Percentiles rank a stretch among this genome's conserved stretches.
Evolutionary conservation across 2,888 invertebrate species (phyloP).

Genomic region (Dioctria linearis): DNA sequence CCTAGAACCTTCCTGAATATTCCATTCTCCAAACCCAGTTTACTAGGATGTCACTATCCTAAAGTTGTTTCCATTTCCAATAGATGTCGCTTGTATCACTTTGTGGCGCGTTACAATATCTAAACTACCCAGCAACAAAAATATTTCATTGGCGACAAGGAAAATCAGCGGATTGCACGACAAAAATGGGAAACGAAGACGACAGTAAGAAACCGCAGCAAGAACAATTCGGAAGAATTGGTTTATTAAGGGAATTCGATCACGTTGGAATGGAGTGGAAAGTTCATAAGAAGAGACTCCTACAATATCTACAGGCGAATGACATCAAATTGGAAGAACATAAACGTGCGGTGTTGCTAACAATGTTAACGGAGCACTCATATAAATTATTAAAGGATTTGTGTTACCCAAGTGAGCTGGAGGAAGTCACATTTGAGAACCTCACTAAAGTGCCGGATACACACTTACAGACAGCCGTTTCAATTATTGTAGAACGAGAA

Average conservation of each 20-base stretch:
- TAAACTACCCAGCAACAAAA: too few species aligned
- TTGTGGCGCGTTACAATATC: too few species aligned
- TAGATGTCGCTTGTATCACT: too few species aligned
- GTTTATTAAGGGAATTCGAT: slow-evolving; percentile 17
- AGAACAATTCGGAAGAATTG: not conserved
- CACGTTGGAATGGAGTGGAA: slow-evolving; percentile 26
- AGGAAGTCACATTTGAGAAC: not conserved
- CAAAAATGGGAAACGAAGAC: too few species aligned
- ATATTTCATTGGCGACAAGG: too few species aligned
- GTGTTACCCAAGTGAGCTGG: slow-evolving; percentile 19
- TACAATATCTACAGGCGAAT: slow-evolving; percentile 31
- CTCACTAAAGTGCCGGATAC: not conserved
- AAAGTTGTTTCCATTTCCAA: too few species aligned
- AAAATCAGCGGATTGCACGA: too few species aligned
- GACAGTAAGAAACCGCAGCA: too few species aligned
- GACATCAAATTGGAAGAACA: slow-evolving; percentile 13
- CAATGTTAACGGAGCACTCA: slow-evolving; percentile 8
- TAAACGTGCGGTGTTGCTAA: slow-evolving; percentile 5
- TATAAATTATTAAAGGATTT: slow-evolving; percentile 12
- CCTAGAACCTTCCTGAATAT: too few species aligned
- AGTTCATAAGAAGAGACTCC: slow-evolving; percentile 35
- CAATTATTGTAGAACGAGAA: slow-evolving; percentile 30
- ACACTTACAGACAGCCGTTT: slow-evolving; percentile 11
- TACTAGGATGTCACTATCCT: too few species aligned
- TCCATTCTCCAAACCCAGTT: too few species aligned